Evolutionary conservation across 2,888 invertebrate species (phyloP), one percentile per base, ranked within the genome.

Genomic region (Xanthia icteritia): DNA sequence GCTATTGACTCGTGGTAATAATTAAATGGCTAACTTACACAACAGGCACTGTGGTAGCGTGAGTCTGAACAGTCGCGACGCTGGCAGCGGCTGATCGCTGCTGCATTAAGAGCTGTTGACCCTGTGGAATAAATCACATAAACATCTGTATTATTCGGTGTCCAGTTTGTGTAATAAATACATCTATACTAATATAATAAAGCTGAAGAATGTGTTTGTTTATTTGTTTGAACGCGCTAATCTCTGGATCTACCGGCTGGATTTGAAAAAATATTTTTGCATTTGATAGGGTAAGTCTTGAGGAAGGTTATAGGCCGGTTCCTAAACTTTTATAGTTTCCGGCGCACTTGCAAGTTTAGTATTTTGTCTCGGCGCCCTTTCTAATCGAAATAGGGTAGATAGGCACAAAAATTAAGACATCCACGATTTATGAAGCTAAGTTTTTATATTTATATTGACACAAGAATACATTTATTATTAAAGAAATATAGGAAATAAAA

Each of bases 31-130:
- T 54, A 73, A 48, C 96, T 94, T 90, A 96, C 96, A 95, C 95
- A 73, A 94, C 93, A 87, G 96, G 95, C 60, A 93, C 93, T 8
- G 95, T 91, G 23, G 94, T 94, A 13, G 94, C 90, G 82, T 94
- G 95, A 2, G 95, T 91, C 87, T 94, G 95, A 13, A 92, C 94
- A 5, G 94, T 91, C 31, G 94, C 89, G 73, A 88, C 92, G 73
- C 89, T 92, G 13, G 92, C 92, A 27, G 94, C 92, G 8, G 92
- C 92, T 4, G 94, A 89, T 2, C 96, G 93, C 82, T 95, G 95
- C 83, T 96, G 95, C 65, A 93, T 89, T 79, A 96, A 89, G 76
- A 95, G 89, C 85, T 95, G 97, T 82, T 95, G 96, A 45, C 96
- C 96, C 92, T 97, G 94, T 58, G 36, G 20, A 36, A n/a, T 36